Conservation (phyloP, 2,113 vertebrate species). For the Porphyrio hochstetteri region DNA sequence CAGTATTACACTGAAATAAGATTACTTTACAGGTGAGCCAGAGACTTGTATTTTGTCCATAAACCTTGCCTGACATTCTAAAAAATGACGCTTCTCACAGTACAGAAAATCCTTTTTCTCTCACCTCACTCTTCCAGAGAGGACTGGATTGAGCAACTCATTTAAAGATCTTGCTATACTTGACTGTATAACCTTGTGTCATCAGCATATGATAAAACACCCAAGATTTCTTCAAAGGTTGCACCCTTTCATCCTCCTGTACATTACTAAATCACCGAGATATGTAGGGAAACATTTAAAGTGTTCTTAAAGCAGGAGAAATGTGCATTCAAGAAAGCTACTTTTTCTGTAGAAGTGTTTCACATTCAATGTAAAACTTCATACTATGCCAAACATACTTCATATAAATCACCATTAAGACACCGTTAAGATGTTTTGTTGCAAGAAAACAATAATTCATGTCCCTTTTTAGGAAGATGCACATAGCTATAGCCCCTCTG, state of each 20-base stretch:
- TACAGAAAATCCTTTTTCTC: neutral
- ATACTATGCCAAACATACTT: neutral
- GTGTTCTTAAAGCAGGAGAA: neutral
- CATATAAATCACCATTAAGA: neutral
- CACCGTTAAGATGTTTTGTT: neutral
- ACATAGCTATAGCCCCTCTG: neutral
- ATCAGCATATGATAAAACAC: neutral
- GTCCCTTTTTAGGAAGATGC: neutral
- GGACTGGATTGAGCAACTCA: neutral
- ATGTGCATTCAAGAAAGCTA: neutral
- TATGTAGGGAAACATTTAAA: neutral
- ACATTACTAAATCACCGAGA: neutral
- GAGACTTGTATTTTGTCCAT: neutral
- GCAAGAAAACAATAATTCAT: neutral
- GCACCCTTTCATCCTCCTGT: neutral
- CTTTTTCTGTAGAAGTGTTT: neutral
- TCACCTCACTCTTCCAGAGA: neutral
- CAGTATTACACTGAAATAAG: neutral
- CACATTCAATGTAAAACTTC: neutral
- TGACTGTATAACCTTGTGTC: neutral
- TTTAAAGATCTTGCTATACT: neutral
- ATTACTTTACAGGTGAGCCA: neutral
- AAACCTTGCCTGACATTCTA: neutral
- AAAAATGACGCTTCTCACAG: neutral
- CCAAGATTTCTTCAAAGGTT: neutral